These are phyloP conservation scores for Hybos culiciformis DNA, from an alignment of 2,888 invertebrate genomes.

Conservation along the genomic window DNA sequence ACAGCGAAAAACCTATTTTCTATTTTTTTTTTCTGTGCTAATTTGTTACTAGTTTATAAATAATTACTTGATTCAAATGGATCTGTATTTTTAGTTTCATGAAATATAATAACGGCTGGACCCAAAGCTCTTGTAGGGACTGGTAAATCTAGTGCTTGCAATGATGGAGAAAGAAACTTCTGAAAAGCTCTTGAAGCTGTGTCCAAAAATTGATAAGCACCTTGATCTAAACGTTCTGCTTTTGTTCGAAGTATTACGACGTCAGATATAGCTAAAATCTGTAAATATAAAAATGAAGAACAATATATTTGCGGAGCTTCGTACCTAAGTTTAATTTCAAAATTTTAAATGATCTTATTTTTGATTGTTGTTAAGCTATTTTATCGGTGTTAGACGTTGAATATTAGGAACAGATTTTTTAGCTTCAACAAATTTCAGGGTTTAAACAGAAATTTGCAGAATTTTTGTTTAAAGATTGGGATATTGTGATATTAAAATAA, in stretches of 20 bases:
- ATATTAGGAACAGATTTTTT: too few species aligned
- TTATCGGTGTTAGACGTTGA: too few species aligned
- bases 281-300: conserved; percentile 8
- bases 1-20: too few species aligned
- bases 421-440: too few species aligned
- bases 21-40: neutral
- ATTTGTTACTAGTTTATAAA: neutral
- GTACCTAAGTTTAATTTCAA: too few species aligned
- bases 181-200: conserved; percentile 61
- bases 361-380: too few species aligned
- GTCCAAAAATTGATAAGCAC: conserved; percentile 63
- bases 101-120: conserved; percentile 64
- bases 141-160: conserved; percentile 25
- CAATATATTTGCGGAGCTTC: too few species aligned
- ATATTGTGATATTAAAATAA: too few species aligned
- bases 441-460: too few species aligned
- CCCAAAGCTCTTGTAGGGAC: conserved; percentile 43
- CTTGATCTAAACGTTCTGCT: conserved; percentile 58
- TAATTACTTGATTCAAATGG: conserved; percentile 43
- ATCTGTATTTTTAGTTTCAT: conserved; percentile 61
- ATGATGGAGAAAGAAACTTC: conserved; percentile 52
- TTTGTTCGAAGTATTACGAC: conserved; percentile 63
- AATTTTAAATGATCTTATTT: too few species aligned
- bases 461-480: too few species aligned
- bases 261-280: conserved; percentile 68